Evolutionary conservation across 2,888 invertebrate species (phyloP), one percentile per base, ranked within the genome.

Genomic region (Neoaliturus tenellus): DNA sequence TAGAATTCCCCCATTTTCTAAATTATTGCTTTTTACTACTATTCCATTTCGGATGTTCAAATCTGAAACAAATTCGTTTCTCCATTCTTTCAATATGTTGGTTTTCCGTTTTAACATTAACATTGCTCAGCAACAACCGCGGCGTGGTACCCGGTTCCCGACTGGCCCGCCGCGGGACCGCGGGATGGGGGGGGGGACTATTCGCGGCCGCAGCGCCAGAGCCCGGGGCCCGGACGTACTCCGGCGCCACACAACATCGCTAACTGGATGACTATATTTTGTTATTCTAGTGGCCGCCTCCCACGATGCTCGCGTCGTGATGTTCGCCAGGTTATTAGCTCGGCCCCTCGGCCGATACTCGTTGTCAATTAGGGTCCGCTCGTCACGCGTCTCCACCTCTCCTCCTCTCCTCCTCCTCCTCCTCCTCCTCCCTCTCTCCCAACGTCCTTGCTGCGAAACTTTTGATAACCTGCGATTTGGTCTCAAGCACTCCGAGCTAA

Each of bases 181-280:
- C n/a, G n/a, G n/a, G n/a, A n/a, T n/a, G n/a, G n/a, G n/a, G n/a
- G n/a, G 35, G 35, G 6, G 35, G 10, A 10, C 4, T 35, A 44
- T 31, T 31, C 62, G 28, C 62, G 23, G 25, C 23, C 33, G 67
- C 67, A 3, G 35, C 71, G 39, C 3, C 39, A 48, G 10, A 6
- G 48, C 75, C 28, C 17, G 3, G 17, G 41, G 48, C 28, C 41
- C 44, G 23, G 41, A 12, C 67, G 12, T 28, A 6, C 23, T 6
- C n/a, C 23, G 75, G 75, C 75, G 75, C 75, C 75, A 44, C 44
- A 28, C 75, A 39, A 23, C 39, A 69, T 39, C 39, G 69, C 69
- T 69, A 69, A 69, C 69, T 69, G 44, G 75, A 75, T 75, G 75
- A 75, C 75, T 75, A 75, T 75, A 75, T 75, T 75, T 75, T 75